Evolutionary conservation across 2,113 vertebrate species (phyloP), one percentile per base, ranked within the genome.

Genomic region (Pagrus major): DNA sequence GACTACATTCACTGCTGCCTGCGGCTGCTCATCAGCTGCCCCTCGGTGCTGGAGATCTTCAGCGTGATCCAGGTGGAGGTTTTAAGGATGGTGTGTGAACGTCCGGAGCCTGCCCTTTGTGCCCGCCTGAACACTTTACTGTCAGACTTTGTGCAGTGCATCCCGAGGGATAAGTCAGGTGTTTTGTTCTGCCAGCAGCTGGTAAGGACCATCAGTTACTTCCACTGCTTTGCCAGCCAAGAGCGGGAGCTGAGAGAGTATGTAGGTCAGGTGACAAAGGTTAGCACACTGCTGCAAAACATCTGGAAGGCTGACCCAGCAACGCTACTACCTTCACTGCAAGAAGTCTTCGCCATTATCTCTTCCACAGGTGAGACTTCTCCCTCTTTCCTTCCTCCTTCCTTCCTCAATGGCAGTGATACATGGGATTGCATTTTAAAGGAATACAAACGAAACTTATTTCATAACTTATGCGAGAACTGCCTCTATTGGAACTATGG

Each of bases 101-200:
- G 97, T 61, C 97, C 98, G 0, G 93, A 96, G 46, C 95, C 97
- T 0, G 91, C 87, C 29, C 94, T 97, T 5, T 98, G 97, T 31
- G 96, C 97, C 78, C 96, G 96, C 5, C 93, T 99, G 10, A 96
- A 96, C 89, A 95, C 95, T 81, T 92, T 99, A 56, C 95, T 99
- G 64, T 92, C 93, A 0, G 97, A 99, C 93, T 99, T 99, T 86
- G 95, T 97, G 77, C 98, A 99, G 89, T 99, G 98, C 83, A 93
- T 98, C 80, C 97, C 98, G 16, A 96, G 95, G 51, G 97, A 96
- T 15, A 98, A 99, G 70, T 82, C 96, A 0, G 94, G 96, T 0
- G 37, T 97, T 77, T 91, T 97, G 67, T 98, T 99, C 91, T 99
- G 98, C 93, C 97, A 99, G 86, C 98, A 99, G 94, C 95, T 99